Evolutionary conservation across 2,888 invertebrate species (phyloP).

Genomic region (Perdita meconis): DNA sequence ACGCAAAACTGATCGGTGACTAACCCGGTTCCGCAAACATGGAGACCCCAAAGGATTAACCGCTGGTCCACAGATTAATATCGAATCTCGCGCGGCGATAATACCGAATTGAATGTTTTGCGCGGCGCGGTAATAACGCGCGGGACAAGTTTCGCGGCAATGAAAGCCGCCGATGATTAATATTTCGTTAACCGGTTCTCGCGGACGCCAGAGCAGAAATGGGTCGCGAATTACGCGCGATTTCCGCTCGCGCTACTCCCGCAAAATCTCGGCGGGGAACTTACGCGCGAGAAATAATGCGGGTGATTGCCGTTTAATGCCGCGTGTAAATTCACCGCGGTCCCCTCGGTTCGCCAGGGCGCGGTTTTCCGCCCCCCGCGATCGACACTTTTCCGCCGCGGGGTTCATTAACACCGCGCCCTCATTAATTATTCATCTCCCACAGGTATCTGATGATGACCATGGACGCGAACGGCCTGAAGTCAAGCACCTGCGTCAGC

Average conservation of each 20-base stretch:
- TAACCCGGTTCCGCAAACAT: background rate
- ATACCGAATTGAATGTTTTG: slow-evolving; percentile 30
- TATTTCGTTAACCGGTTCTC: slow-evolving; percentile 30
- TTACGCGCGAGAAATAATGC: slow-evolving; percentile 36
- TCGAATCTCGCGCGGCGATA: slow-evolving; percentile 23
- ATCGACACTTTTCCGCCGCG: slow-evolving; percentile 33
- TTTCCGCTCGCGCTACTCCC: background rate
- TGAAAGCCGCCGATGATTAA: slow-evolving; percentile 36
- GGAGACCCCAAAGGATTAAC: slow-evolving; percentile 29
- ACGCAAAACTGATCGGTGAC: background rate
- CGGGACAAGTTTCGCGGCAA: slow-evolving; percentile 35
- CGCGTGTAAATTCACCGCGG: slow-evolving; percentile 35
- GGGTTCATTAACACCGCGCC: slow-evolving; percentile 35
- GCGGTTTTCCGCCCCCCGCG: slow-evolving; percentile 31
- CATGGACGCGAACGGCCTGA: slow-evolving; percentile 64
- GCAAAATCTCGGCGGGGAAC: slow-evolving; percentile 28
- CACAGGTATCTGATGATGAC: slow-evolving; percentile 72
- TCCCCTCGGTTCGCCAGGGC: no score
- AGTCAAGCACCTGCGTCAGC: slow-evolving; percentile 78
- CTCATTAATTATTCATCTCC: slow-evolving; percentile 56
- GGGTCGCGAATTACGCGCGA: slow-evolving; percentile 1
- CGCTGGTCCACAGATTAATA: slow-evolving; percentile 31
- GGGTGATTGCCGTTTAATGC: slow-evolving; percentile 40
- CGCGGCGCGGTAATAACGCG: slow-evolving; percentile 13
- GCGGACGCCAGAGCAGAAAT: background rate